Percentiles rank a stretch among this genome's conserved stretches.
These are phyloP conservation scores for Perizoma flavofasciatum DNA, from an alignment of 2,888 invertebrate species.

Conservation along the genomic window DNA sequence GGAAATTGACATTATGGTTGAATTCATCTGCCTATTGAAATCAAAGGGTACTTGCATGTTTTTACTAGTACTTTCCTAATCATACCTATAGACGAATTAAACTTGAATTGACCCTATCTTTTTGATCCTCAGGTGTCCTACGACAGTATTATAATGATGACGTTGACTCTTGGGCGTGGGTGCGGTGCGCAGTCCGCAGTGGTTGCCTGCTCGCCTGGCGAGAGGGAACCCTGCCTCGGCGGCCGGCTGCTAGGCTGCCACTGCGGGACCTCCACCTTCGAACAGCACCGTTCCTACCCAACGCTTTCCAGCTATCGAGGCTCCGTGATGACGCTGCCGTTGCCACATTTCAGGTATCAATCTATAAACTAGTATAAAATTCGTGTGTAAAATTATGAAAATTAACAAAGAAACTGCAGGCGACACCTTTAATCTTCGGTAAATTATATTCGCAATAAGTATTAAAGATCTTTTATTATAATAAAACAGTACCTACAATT, in stretches of 20 bases:
- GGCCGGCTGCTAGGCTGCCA: conserved; percentile 70
- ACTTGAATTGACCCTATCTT: conserved; percentile 5
- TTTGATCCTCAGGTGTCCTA: conserved; percentile 64
- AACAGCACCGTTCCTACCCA: conserved; percentile 64
- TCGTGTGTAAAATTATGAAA: too few species aligned
- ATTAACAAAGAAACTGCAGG: too few species aligned
- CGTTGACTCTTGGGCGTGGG: conserved; percentile 71
- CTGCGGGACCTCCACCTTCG: conserved; percentile 71
- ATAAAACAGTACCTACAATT: too few species aligned
- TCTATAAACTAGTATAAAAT: too few species aligned
- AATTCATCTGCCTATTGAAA: too few species aligned
- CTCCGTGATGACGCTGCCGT: conserved; percentile 75
- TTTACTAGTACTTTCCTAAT: too few species aligned
- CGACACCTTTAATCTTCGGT: too few species aligned
- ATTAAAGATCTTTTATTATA: too few species aligned
- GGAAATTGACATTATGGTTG: too few species aligned
- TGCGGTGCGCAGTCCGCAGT: conserved; percentile 71
- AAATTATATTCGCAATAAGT: too few species aligned
- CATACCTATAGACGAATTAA: too few species aligned
- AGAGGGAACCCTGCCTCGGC: conserved; percentile 75
- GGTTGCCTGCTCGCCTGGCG: conserved; percentile 77
- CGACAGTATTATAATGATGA: conserved; percentile 77
- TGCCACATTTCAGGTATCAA: conserved; percentile 76
- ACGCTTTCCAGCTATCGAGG: conserved; percentile 77
- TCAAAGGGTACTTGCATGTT: too few species aligned